Evolutionary conservation across 2,113 vertebrate genomes (phyloP).

Genomic region (Myanophis thanlyinensis): DNA sequence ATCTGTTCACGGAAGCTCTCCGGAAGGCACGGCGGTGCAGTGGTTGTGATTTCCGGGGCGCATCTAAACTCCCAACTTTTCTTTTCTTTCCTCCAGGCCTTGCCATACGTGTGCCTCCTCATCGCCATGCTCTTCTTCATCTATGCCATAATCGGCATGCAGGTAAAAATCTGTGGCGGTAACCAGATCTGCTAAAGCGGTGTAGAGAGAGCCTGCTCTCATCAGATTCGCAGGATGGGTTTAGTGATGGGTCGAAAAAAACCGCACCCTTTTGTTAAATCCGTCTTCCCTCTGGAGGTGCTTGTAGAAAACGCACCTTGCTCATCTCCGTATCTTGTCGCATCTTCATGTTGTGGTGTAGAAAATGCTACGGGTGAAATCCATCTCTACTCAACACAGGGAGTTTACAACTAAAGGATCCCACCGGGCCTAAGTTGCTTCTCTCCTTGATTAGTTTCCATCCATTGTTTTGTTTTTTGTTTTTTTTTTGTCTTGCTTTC

Average conservation of each 20-base stretch:
- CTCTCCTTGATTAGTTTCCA: no score
- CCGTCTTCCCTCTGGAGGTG: not conserved
- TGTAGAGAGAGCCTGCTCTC: not conserved
- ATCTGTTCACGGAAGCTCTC: not conserved
- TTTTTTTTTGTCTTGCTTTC: no score
- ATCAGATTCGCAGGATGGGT: not conserved
- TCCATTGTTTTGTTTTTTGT: no score
- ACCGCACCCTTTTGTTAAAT: not conserved
- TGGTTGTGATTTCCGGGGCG: not conserved
- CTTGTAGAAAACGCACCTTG: not conserved
- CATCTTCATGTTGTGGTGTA: not conserved
- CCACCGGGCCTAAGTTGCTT: no score
- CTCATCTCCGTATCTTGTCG: not conserved
- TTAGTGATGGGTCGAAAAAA: not conserved
- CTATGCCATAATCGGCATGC: conserved; percentile 98
- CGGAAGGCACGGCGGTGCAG: not conserved
- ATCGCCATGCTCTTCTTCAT: conserved; percentile 99
- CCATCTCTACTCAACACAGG: not conserved
- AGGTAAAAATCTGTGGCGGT: conserved; percentile 73
- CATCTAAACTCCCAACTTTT: rapidly evolving
- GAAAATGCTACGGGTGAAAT: not conserved
- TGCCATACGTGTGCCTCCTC: conserved; percentile 95
- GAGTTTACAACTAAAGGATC: not conserved
- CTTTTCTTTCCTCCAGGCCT: conserved; percentile 74
- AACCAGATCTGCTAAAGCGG: not conserved